A percentile compares a stretch with the other conserved stretches of the same genome.
Conservation (phyloP, 2,888 invertebrate genomes). For the Willowsia nigromaculata region DNA sequence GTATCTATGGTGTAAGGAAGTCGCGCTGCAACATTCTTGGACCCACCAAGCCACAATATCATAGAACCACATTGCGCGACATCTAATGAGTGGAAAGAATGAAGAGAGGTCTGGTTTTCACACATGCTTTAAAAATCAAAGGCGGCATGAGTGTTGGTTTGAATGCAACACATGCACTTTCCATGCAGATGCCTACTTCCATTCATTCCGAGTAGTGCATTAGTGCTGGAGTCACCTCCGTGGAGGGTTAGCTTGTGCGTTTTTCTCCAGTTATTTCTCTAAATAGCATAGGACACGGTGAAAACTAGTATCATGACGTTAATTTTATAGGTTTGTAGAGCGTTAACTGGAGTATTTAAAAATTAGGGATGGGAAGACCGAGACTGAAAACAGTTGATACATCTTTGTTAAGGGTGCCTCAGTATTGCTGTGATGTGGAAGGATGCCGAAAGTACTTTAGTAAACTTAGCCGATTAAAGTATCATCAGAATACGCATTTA, state of each 20-base stretch:
- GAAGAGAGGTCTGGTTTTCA: not conserved
- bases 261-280: too few relatives aligned
- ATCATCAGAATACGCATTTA: constrained; percentile 70
- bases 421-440: constrained; percentile 63
- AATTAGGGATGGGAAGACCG: constrained; percentile 51
- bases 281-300: too few relatives aligned
- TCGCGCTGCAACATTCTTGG: too few relatives aligned
- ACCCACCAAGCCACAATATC: too few relatives aligned
- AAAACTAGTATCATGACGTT: not conserved
- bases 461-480: constrained; percentile 59
- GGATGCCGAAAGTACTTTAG: constrained; percentile 68
- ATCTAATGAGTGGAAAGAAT: not conserved
- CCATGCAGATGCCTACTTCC: not conserved
- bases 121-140: not conserved
- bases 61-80: not conserved
- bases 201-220: too few relatives aligned
- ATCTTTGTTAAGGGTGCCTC: constrained; percentile 25
- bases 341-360: too few relatives aligned
- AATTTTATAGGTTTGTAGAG: too few relatives aligned
- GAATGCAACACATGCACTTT: not conserved
- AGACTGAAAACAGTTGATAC: not conserved
- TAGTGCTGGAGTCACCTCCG: too few relatives aligned
- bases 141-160: not conserved
- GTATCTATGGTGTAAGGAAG: too few relatives aligned
- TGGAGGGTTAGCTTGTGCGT: too few relatives aligned